Base-by-base conservation (phyloP, 2,888 invertebrate genomes). In the Anaspis maculata region DNA sequence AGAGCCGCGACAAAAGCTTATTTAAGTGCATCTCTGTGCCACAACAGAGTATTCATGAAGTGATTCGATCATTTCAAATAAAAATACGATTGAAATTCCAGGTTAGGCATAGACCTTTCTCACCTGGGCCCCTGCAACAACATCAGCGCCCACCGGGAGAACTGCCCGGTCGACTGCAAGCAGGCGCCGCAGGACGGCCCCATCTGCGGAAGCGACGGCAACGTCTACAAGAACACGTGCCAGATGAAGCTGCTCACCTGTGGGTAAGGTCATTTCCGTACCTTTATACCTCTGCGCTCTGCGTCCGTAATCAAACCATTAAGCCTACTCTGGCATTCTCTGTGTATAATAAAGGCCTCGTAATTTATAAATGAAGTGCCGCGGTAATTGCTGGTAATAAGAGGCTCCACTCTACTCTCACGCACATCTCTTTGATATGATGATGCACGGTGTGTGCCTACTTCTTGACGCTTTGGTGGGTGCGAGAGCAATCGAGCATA, bases 191-290 rank as follows among this genome's bases (percentile, higher is more conserved):
- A 83, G 45, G 90, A 90, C 51, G 90, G 90, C 0, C 90, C 91
- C 0, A 80, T 94, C 42, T 95, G 94, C 59, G 94, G 87, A 3
- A 88, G 86, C 36, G 88, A 94, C 57, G 91, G 87, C 15, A 88
- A 88, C 56, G 91, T 91, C 0, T 94, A 94, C 70, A 84, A 85
- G 56, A 92, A 82, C 52, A 89, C 90, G 2, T 95, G 95, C 57
- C 87, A 88, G 58, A 90, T 95, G 92, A 87, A 88, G 56, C 71
- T 86, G 38, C 72, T 85, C 14, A 91, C 91, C 27, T 95, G 95
- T 67, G 86, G 88, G 75, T 86, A 66, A 67, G 26, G 74, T 49
- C 16, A n/a, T 19, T 22, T 30, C n/a, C 12, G 10, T n/a, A 6
- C 12, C 5, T 19, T 19, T n/a, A n/a, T n/a, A n/a, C n/a, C n/a